Base-by-base conservation (phyloP, 2,888 invertebrate species). In the Cantharis lateralis region DNA sequence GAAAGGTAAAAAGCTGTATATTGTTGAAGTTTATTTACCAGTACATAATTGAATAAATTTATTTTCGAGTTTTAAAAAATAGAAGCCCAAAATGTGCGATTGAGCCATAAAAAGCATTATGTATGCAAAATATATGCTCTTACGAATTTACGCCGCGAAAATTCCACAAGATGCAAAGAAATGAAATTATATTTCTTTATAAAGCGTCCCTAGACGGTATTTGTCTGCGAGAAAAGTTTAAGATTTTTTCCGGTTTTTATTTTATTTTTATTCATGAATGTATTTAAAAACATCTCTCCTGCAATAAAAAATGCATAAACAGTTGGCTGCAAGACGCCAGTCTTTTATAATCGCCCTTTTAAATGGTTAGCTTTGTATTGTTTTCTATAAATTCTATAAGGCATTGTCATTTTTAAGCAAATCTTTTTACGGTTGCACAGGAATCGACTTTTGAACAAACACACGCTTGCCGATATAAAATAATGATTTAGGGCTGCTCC, bases 101-200 rank as follows among this genome's bases (percentile, higher is more conserved):
- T 79, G 80, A 78, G 83, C 78, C 82, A 82, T 84, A 85, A 84
- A 66, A 83, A 82, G 82, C 82, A 85, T 85, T 84, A 84, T 81
- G 80, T 82, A 85, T 85, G 84, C 84, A 84, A 83, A 85, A 83
- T 84, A 80, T 83, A 83, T 84, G 84, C 83, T 78, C 81, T 82
- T 81, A 83, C 81, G 84, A 82, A 81, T 82, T 81, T 78, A 82
- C 81, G 80, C 79, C 82, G 78, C 81, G 81, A 84, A 82, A 82
- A 82, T 82, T 81, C 82, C 84, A 80, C 83, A 82, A 82, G 80
- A 83, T 81, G 81, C 82, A 81, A 80, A 81, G 81, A 84, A 85
- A 85, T 84, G 84, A 84, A 85, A 85, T 85, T 84, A 85, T 84
- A 84, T 85, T 85, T 85, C 83, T 84, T 84, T 84, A 84, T 85